A percentile compares a stretch with the other conserved stretches of the same genome.
Conservation (phyloP, 2,888 invertebrate species). For the Ditula angustiorana region DNA sequence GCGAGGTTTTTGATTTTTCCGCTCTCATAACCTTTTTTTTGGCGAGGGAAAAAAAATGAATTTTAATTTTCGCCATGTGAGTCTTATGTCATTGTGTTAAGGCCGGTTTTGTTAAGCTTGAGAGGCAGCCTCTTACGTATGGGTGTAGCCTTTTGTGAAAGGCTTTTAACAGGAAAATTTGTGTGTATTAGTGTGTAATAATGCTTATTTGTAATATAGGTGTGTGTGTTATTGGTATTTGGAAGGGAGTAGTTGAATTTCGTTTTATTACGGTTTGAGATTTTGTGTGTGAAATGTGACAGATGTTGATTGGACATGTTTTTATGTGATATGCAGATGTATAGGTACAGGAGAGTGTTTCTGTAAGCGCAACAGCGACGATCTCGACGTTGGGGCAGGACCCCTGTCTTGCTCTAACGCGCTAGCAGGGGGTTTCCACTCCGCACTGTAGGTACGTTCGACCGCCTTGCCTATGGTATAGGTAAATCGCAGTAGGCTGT, state of each 20-base stretch:
- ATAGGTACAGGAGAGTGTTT: no score
- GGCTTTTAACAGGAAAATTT: conserved; percentile 29
- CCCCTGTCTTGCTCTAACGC: no score
- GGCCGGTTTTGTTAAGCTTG: neutral
- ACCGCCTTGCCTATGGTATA: no score
- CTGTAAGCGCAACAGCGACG: no score
- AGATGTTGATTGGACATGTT: neutral
- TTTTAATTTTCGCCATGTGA: neutral
- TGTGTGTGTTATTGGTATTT: conserved; percentile 32
- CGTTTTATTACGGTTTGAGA: neutral
- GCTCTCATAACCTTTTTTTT: conserved; percentile 27
- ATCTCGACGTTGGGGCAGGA: no score
- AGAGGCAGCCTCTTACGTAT: neutral
- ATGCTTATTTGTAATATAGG: neutral
- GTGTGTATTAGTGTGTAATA: conserved; percentile 9
- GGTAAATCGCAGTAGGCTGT: no score
- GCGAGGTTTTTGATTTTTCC: conserved; percentile 37
- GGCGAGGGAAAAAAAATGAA: conserved; percentile 28
- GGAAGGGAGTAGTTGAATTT: conserved; percentile 4
- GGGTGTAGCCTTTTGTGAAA: conserved; percentile 9
- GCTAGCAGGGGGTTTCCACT: no score
- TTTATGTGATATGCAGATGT: no score
- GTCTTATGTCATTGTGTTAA: neutral
- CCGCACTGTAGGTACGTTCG: no score
- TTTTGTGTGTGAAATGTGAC: neutral